Evolutionary conservation across 2,888 invertebrate species (phyloP).

Genomic region (Melipona beecheii): DNA sequence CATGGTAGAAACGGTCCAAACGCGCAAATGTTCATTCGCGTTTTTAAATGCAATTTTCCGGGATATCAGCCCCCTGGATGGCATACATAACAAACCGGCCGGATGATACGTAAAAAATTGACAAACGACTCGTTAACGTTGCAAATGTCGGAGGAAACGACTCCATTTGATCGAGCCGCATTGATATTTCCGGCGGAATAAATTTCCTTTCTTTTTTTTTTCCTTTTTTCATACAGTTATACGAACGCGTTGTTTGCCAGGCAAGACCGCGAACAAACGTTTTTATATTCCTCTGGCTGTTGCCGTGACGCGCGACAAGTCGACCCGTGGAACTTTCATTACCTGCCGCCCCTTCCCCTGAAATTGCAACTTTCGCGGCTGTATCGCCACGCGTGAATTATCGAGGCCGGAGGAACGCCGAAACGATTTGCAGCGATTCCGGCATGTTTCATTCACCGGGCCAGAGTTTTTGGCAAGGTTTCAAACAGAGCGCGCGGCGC

Average conservation of each 20-base stretch:
- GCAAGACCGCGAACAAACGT: slow-evolving; percentile 18
- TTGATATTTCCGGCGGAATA: slow-evolving; percentile 19
- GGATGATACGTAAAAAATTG: neutral
- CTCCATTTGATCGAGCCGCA: neutral
- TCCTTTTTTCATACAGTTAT: neutral
- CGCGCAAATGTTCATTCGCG: neutral
- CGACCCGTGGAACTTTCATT: slow-evolving; percentile 26
- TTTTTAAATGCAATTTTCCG: neutral
- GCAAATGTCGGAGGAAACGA: neutral
- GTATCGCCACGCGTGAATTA: slow-evolving; percentile 28
- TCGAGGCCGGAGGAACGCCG: neutral
- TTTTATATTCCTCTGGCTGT: slow-evolving; percentile 22
- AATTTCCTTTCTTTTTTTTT: slow-evolving; percentile 6
- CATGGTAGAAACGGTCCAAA: neutral
- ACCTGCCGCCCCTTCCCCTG: too few relatives aligned
- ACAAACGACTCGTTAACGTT: neutral
- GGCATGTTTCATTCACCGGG: slow-evolving; percentile 55
- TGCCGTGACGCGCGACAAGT: neutral
- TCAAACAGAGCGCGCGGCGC: slow-evolving; percentile 56
- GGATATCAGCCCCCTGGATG: too few relatives aligned
- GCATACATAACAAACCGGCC: neutral
- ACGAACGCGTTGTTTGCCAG: slow-evolving; percentile 11
- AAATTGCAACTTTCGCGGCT: slow-evolving; percentile 6
- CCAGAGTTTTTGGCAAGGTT: slow-evolving; percentile 62
- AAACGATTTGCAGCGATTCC: slow-evolving; percentile 53